Percentiles rank a stretch among this genome's conserved stretches.
phyloP scores from a whole-genome alignment of 2,797 vertebrate genomes.

The Enteromius fasciolatus region DNA sequence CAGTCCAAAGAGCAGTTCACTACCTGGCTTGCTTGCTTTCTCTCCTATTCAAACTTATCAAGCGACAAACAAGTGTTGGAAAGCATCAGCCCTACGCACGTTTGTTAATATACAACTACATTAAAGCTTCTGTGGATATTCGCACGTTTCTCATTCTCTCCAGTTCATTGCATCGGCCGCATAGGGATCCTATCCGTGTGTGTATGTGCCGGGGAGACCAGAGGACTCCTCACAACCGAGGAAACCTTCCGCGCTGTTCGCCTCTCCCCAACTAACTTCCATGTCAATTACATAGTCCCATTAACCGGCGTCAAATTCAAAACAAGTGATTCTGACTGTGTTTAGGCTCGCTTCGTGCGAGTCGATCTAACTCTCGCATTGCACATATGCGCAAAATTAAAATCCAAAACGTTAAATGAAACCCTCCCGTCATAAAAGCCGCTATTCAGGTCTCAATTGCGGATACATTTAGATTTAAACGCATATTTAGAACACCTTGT shows the following conservation, averaged over 20 bases:
- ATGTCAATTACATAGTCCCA: constrained; percentile 73
- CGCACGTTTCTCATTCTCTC: constrained; percentile 58
- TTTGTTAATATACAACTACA: constrained; percentile 35
- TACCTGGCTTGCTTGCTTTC: constrained; percentile 66
- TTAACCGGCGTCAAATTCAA: background rate
- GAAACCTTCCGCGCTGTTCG: constrained; percentile 74
- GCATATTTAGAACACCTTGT: background rate
- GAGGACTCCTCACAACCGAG: constrained; percentile 70
- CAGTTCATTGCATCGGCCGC: constrained; percentile 71
- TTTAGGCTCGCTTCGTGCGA: background rate
- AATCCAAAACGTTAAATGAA: background rate
- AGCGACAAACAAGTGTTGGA: background rate
- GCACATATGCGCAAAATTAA: background rate
- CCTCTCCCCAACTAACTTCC: constrained; percentile 77
- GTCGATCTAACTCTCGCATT: background rate
- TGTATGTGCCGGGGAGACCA: constrained; percentile 65
- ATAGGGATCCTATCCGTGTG: constrained; percentile 61
- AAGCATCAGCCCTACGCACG: background rate
- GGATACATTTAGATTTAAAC: background rate
- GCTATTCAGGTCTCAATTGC: background rate
- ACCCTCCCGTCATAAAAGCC: no score
- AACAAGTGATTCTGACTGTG: background rate
- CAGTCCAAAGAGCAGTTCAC: constrained; percentile 69
- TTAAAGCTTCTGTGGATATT: constrained; percentile 47
- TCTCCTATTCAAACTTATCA: constrained; percentile 66